Conservation (phyloP, 2,113 vertebrate species). For the Pygoscelis antarcticus region DNA sequence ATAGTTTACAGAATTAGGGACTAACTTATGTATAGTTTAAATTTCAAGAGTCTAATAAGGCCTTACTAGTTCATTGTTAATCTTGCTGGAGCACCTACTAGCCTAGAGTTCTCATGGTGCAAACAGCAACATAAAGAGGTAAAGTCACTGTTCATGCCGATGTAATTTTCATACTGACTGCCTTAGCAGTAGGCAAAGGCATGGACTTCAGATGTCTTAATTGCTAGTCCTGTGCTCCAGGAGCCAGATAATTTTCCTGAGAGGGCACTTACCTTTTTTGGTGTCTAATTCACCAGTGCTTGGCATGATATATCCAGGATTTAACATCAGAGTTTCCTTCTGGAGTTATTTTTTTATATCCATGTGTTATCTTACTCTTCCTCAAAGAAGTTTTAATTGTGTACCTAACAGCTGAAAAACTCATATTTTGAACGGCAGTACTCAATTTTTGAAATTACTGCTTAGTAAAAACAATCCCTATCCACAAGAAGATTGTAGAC, state of each 20-base stretch:
- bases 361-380: background rate
- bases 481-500: background rate
- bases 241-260: background rate
- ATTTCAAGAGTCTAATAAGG: background rate
- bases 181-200: background rate
- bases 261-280: background rate
- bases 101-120: background rate
- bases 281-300: background rate
- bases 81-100: background rate
- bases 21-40: background rate
- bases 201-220: background rate
- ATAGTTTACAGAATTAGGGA: background rate
- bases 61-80: background rate
- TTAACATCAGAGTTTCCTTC: background rate
- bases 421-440: background rate
- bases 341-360: background rate
- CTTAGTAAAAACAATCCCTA: background rate
- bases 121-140: background rate
- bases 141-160: background rate
- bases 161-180: background rate
- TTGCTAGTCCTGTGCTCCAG: background rate
- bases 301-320: background rate
- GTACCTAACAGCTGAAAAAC: background rate
- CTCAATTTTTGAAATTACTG: background rate
- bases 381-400: background rate